Base-by-base conservation (phyloP, 2,113 vertebrate species). In the Austrofundulus limnaeus region DNA sequence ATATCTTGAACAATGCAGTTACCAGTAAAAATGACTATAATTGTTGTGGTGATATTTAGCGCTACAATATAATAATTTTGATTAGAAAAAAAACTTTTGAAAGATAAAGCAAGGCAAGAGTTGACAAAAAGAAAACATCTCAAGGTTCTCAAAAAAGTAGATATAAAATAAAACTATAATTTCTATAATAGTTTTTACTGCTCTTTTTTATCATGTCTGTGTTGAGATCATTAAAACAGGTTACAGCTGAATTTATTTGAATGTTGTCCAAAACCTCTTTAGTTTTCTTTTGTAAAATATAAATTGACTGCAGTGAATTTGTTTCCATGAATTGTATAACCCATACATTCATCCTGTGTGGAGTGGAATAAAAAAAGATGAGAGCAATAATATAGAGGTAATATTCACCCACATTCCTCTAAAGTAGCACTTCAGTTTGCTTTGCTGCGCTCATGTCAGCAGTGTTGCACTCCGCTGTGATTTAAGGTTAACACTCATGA, bases 401-500 rank as follows among this genome's bases (percentile, higher is more conserved):
- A 43, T 49, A 41, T 60, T 67, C 55, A 66, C 15, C 68, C 43
- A 34, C 21, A 38, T 2, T n/a, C 49, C 65, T 75, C 8, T 51
- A 48, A 66, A 39, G 52, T 20, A 54, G 47, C 43, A 16, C 38
- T 66, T 61, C 41, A 47, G 11, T 79, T 68, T 50, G 50, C 66
- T 81, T 68, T 48, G 47, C 63, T 69, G 11, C 7, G 60, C 61
- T 69, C 43, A 4, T 64, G 54, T 66, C 68, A 51, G 61, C 28
- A 12, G 34, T 47, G 19, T 20, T 17, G 58, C 61, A 53, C 25
- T 58, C 38, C 28, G 17, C 25, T 52, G 50, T 19, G n/a, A 8
- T 71, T 68, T 76, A 59, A 59, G 65, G 65, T 55, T 50, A 52
- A 28, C 63, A 75, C 56, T 53, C 25, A 31, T 43, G 70, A 80